Conservation (phyloP, 2,888 invertebrate genomes). For the Belgica antarctica region DNA sequence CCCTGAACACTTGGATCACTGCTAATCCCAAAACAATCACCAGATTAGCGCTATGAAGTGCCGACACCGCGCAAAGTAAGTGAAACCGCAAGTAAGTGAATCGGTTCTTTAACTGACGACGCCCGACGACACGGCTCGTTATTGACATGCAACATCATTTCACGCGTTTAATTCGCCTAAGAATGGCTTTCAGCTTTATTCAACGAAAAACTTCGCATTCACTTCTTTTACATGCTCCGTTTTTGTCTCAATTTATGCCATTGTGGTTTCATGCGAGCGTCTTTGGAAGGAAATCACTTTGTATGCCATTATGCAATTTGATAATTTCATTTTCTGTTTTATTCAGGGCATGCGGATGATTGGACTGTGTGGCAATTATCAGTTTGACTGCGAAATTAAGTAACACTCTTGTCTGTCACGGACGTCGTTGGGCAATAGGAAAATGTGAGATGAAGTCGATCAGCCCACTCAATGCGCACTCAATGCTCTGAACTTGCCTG, state of each 20-base stretch:
- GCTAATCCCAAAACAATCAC: no score
- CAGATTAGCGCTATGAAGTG: no score
- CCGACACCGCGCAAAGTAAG: no score
- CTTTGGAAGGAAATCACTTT: neutral
- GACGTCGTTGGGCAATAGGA: neutral
- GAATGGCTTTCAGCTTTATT: no score
- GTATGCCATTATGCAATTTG: neutral
- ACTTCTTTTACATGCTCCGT: no score
- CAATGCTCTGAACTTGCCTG: neutral
- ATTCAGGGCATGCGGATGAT: neutral
- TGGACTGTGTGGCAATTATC: neutral
- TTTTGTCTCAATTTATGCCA: neutral
- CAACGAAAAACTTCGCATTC: no score
- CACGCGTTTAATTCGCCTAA: no score
- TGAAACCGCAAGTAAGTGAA: no score
- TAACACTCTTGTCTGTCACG: neutral
- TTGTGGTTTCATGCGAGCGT: neutral
- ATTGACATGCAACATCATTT: no score
- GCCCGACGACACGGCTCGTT: no score
- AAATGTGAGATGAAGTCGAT: neutral
- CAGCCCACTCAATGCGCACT: neutral
- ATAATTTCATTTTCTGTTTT: neutral
- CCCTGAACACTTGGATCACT: no score
- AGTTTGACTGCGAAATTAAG: neutral
- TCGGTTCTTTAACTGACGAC: no score